These are phyloP conservation scores for Rousettus leschenaultii DNA, from an alignment of 2,113 vertebrate species.

Conservation along the genomic window DNA sequence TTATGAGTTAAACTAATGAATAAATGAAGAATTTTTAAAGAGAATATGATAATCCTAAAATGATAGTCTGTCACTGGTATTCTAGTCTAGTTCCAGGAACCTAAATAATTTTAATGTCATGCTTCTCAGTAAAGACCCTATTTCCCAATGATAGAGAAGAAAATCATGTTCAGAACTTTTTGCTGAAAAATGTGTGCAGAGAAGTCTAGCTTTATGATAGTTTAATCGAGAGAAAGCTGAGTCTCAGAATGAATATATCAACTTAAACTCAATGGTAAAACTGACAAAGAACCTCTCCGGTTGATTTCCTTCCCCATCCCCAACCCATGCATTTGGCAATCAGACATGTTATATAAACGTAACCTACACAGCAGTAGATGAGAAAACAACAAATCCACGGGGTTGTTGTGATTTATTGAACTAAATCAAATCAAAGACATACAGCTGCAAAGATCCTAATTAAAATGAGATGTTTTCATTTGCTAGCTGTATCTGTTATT, in stretches of 20 bases:
- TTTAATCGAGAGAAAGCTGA: neutral
- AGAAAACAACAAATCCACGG: conserved; percentile 53
- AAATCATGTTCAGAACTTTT: neutral
- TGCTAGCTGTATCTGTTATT: conserved; percentile 77
- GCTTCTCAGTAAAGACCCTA: neutral
- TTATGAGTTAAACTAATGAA: neutral
- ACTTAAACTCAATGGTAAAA: neutral
- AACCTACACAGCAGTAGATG: neutral
- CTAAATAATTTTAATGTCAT: neutral
- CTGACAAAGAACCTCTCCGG: neutral
- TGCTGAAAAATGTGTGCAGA: neutral
- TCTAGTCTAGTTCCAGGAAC: neutral
- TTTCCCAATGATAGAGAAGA: neutral
- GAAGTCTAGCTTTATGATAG: neutral
- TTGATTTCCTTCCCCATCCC: neutral
- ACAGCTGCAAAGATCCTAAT: conserved; percentile 76
- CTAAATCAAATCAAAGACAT: conserved; percentile 75
- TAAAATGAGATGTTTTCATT: conserved; percentile 78
- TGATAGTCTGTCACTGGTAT: neutral
- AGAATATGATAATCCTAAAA: neutral
- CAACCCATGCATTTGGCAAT: neutral
- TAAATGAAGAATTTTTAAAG: neutral
- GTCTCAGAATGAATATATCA: neutral
- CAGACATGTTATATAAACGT: neutral
- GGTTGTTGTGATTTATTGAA: conserved; percentile 73